A percentile compares a stretch with the other conserved stretches of the same genome.
These are phyloP conservation scores for Heliornis fulica DNA, from an alignment of 2,113 vertebrate species.

Conservation along the genomic window DNA sequence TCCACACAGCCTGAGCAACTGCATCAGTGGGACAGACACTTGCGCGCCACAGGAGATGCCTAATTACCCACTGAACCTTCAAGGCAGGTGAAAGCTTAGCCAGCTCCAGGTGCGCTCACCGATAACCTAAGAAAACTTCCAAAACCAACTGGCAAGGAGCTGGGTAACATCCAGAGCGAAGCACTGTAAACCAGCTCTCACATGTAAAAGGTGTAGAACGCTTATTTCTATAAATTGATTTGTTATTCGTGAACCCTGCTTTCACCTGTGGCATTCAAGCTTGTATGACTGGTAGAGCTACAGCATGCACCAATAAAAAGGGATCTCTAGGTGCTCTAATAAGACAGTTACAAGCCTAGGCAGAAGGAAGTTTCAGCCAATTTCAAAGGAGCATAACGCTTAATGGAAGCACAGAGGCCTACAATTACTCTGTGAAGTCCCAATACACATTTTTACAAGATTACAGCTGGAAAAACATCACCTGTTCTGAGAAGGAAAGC, in stretches of 20 bases:
- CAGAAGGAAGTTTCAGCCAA: neutral
- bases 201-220: accelerated
- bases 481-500: neutral
- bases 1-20: neutral
- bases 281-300: neutral
- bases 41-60: neutral
- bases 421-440: neutral
- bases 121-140: neutral
- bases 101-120: neutral
- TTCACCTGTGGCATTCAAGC: neutral
- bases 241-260: neutral
- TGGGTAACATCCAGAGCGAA: neutral
- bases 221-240: neutral
- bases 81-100: neutral
- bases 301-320: neutral
- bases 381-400: neutral
- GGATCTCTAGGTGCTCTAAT: neutral
- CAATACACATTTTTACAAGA: neutral
- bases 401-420: neutral
- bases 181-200: neutral
- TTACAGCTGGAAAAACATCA: neutral
- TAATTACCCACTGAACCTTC: neutral
- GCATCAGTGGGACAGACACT: neutral
- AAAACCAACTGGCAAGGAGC: neutral
- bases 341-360: neutral